A percentile compares a stretch with the other conserved stretches of the same genome.
These are phyloP conservation scores for Ceyx margarethae DNA, from an alignment of 2,113 vertebrate genomes.

Conservation along the genomic window DNA sequence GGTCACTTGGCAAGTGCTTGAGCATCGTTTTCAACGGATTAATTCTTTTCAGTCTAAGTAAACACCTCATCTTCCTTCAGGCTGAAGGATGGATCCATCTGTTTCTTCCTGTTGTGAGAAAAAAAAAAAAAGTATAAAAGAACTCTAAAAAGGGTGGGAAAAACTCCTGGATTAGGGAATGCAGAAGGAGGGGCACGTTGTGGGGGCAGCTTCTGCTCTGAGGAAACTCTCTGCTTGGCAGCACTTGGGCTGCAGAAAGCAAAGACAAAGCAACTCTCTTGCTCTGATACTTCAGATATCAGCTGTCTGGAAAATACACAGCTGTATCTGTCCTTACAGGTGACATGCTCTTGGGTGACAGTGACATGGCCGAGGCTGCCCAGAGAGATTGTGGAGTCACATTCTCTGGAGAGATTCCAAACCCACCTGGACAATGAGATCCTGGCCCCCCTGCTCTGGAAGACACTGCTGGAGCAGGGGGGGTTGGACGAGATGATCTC, in stretches of 20 bases:
- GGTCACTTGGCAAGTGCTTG: constrained; percentile 37
- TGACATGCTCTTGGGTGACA: no score
- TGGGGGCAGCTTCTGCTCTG: neutral
- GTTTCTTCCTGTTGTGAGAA: constrained; percentile 9
- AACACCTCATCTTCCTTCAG: neutral
- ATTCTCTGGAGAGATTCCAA: no score
- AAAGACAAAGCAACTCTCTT: neutral
- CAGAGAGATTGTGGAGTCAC: no score
- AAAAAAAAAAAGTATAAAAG: no score
- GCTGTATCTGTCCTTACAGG: neutral
- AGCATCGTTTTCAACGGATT: constrained; percentile 33
- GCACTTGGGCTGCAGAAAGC: neutral
- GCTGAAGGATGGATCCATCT: constrained; percentile 33
- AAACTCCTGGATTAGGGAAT: neutral
- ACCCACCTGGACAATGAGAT: no score
- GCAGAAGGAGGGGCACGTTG: fast-evolving
- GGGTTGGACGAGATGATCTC: no score
- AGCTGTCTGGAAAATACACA: neutral
- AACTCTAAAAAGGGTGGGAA: neutral
- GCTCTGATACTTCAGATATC: neutral
- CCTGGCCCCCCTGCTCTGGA: no score
- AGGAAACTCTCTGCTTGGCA: neutral
- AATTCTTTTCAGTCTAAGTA: constrained; percentile 24
- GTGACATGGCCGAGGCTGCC: no score
- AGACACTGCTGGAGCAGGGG: no score